Evolutionary conservation across 2,797 vertebrate genomes (phyloP), one percentile per base, ranked within the genome.

Genomic region (Knipowitschia caucasica): DNA sequence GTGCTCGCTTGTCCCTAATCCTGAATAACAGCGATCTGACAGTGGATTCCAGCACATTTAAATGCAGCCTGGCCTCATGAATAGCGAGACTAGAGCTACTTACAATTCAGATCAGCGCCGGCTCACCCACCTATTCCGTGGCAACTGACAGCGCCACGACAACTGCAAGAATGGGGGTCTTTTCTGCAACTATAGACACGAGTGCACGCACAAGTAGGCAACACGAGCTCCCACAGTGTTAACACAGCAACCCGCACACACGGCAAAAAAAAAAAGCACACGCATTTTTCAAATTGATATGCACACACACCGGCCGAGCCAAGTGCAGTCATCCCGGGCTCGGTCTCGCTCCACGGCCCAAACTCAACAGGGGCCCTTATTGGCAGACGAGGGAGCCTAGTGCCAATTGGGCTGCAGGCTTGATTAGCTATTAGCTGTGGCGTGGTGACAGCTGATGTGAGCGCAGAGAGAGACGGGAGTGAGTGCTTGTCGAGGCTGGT

Each of bases 371-470:
- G 84, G 75, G 73, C 73, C 69, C 40, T 43, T 43, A 43, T 67
- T 71, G 81, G 77, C 81, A 84, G 74, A 81, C 76, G 42, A 25
- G 62, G 24, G 33, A 62, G 73, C 68, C 29, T 56, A 23, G 67
- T 81, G 82, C 81, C 85, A 83, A 78, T 81, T 78, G 83, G 79
- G 66, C 81, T 70, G 66, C 27, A 29, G 67, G 84, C 78, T 84
- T 88, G 80, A 88, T 89, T 86, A 86, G 78, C 82, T 82, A 85
- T 86, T 85, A 86, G 81, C 77, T 66, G 71, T 78, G 53, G 83
- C 62, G 67, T 46, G 61, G 77, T 67, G 75, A 82, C 80, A 82
- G 84, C 82, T 84, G 79, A 88, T 77, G 78, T 73, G 71, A 69
- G 62, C 59, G 69, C 53, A 65, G 64, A 58, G 55, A 23, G 49